Percentiles rank a stretch among this genome's conserved stretches.
Evolutionary conservation across 2,888 invertebrate species (phyloP).

Genomic region (Polyommatus iphigenia): DNA sequence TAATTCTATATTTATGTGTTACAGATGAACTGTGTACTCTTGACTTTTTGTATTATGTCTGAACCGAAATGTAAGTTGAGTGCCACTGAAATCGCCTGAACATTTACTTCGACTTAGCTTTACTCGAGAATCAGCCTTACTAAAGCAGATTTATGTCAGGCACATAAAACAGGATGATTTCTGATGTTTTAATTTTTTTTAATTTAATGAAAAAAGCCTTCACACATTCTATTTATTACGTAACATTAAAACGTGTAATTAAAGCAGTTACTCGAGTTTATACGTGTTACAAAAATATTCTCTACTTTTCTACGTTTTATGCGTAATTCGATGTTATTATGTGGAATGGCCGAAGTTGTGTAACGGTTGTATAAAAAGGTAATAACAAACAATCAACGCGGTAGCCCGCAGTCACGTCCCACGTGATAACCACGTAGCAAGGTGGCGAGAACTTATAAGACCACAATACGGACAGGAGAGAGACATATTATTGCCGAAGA

Average conservation of each 20-base stretch:
- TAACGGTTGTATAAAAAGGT: conserved; percentile 26
- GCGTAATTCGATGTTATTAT: neutral
- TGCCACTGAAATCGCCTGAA: neutral
- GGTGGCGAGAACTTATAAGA: conserved; percentile 34
- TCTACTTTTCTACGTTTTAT: neutral
- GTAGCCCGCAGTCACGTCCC: conserved; percentile 27
- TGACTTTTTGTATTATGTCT: neutral
- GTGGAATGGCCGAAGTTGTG: conserved; percentile 3
- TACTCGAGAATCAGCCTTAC: no score
- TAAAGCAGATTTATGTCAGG: no score
- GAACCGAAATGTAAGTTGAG: neutral
- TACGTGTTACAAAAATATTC: neutral
- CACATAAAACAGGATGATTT: neutral
- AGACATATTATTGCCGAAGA: neutral
- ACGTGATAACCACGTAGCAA: conserved; percentile 37
- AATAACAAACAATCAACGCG: conserved; percentile 20
- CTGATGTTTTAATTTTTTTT: no score
- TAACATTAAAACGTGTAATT: neutral
- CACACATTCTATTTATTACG: neutral
- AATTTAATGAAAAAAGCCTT: no score
- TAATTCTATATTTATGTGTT: conserved; percentile 36
- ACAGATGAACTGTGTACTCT: conserved; percentile 30
- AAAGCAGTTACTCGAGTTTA: neutral
- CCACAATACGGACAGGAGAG: neutral
- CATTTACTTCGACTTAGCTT: no score